Conservation (phyloP, 35 echinoderm and acorn worm species). For the Apostichopus japonicus region DNA sequence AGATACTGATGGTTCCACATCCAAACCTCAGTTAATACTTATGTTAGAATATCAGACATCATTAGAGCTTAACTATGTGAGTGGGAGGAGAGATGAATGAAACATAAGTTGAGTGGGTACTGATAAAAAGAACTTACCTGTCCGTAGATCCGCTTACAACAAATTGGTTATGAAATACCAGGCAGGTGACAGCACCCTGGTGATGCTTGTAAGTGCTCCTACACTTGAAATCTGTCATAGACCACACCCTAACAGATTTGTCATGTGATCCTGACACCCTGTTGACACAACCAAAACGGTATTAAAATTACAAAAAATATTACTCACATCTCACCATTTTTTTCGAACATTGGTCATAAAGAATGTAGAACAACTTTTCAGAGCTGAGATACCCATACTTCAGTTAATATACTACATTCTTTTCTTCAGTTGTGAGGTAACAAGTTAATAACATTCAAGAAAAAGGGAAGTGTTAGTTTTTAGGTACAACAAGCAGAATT, state of each 20-base stretch:
- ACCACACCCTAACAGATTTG: conserved; percentile 88
- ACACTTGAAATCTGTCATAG: conserved; percentile 70
- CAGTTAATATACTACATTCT: too few species aligned
- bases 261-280: conserved; percentile 97
- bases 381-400: too few species aligned
- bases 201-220: conserved; percentile 67
- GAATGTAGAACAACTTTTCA: too few species aligned
- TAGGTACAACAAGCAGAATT: too few species aligned
- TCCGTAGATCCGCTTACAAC: conserved; percentile 86
- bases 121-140: conserved; percentile 68
- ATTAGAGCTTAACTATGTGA: conserved; percentile 29
- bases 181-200: conserved; percentile 78
- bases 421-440: too few species aligned
- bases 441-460: too few species aligned
- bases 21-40: not conserved
- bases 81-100: conserved; percentile 17
- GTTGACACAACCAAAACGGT: conserved; percentile 9
- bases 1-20: not conserved
- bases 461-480: too few species aligned
- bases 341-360: too few species aligned
- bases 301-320: too few species aligned
- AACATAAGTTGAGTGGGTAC: not conserved
- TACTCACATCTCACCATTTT: too few species aligned
- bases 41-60: conserved; percentile 5
- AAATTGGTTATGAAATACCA: conserved; percentile 71